Evolutionary conservation across 2,888 invertebrate species (phyloP), one percentile per base, ranked within the genome.

Genomic region (Noctua janthe): DNA sequence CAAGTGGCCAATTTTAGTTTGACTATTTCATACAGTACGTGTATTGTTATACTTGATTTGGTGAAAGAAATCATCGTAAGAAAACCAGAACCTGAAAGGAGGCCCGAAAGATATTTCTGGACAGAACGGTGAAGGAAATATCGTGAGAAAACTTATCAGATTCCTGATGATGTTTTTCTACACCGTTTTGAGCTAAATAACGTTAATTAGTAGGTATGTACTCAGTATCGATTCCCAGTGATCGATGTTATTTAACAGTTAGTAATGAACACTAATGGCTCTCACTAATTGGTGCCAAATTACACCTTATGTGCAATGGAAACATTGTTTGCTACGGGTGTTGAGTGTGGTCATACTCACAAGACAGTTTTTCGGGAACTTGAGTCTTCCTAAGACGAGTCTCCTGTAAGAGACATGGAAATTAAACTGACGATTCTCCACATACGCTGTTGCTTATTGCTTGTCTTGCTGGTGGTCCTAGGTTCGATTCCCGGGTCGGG

Each of bases 221-320:
- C 64, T 29, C 35, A 71, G 17, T 47, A 49, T 51, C 71, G 64
- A 20, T 62, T 29, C n/a, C 4, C 5, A 62, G 29, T 75, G 72
- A 89, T 78, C 80, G 62, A 79, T 74, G 71, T 79, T 80, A 82
- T 79, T 87, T 66, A 80, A 71, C 79, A 29, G 56, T 69, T 29
- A 64, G 74, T 89, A 89, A 89, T 83, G 66, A 72, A 56, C 35
- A 66, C 81, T 85, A 89, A 89, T 71, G 56, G 70, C 80, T 47
- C 71, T 66, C 47, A 72, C n/a, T 89, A 85, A 88, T 88, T 88
- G 76, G 69, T 39, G 66, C 62, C 62, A 73, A 83, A 84, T 82
- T 83, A 81, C 78, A 71, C 79, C 20, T 71, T 67, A n/a, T 75
- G 17, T 54, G 76, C 29, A 72, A 74, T 82, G 83, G 81, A 86